Evolutionary conservation across 2,113 vertebrate species (phyloP), one percentile per base, ranked within the genome.

Genomic region (Gulo gulo): DNA sequence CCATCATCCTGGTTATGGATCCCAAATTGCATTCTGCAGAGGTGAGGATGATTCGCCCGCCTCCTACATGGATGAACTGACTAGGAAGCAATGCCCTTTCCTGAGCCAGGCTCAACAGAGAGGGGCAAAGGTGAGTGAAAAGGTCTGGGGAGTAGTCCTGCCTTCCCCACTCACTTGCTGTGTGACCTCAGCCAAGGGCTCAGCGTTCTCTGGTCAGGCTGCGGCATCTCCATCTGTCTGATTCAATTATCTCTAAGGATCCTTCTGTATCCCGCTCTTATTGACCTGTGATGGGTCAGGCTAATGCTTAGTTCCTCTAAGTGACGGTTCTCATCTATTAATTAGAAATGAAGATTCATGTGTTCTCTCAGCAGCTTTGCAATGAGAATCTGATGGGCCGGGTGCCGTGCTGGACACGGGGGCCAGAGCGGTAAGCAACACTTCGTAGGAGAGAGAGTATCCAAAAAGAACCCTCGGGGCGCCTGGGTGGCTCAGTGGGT

Each of bases 361-460:
- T 45, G 10, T 50, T 90, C 90, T 79, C 57, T 79, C 36, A 12
- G 31, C 45, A 79, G 69, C 47, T 6, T 26, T 0, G 10, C 34
- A 36, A 4, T 36, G 69, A 82, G 47, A 14, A 63, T 36, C 45
- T 16, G 23, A 24, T 4, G 10, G 3, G 2, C 73, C 52, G 21
- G 73, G 21, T 7, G 26, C 78, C n/a, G 4, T 6, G 50, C 36
- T 4, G 24, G 39, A 78, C 34, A 2, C 0, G 0, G 39, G 42
- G 3, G 13, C 76, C 12, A 2, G 79, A 36, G 23, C 83, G 7
- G 31, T 36, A 16, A 94, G 67, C 36, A 12, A 63, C n/a, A 12
- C 57, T 71, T 26, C 26, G 20, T 9, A 69, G 52, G 78, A 91
- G 36, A 93, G 42, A 78, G 3, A 11, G 29, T 7, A 13, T 12